Conservation (phyloP, 1,140 invertebrate genomes). For the Mya arenaria region DNA sequence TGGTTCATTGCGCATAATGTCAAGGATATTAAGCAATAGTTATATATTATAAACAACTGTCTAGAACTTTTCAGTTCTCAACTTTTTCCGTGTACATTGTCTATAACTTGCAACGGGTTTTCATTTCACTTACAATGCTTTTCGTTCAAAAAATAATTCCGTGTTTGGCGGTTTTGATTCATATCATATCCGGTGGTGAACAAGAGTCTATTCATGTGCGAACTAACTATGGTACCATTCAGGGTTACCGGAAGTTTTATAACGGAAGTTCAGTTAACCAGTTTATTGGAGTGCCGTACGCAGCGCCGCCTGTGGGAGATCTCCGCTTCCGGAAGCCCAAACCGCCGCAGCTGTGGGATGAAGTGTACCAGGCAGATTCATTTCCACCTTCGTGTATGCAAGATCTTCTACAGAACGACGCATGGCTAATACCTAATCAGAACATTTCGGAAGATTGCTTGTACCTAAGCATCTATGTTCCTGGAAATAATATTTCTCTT, state of each 20-base stretch:
- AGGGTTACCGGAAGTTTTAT: background rate
- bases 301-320: slow-evolving; percentile 32
- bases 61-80: no score
- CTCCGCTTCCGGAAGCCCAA: slow-evolving; percentile 36
- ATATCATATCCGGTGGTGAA: no score
- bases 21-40: no score
- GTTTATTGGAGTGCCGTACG: slow-evolving; percentile 49
- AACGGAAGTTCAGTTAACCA: slow-evolving; percentile 14
- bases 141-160: no score
- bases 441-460: slow-evolving; percentile 91
- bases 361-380: background rate
- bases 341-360: background rate
- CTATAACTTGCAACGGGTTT: no score
- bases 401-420: slow-evolving; percentile 17
- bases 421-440: slow-evolving; percentile 18
- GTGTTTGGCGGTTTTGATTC: no score
- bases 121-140: no score
- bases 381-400: slow-evolving; percentile 55
- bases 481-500: no score
- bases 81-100: no score
- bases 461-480: slow-evolving; percentile 93
- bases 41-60: no score
- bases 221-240: slow-evolving; percentile 14
- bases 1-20: no score
- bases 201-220: no score